Evolutionary conservation across 2,113 vertebrate species (phyloP).

Genomic region (Ursus arctos): DNA sequence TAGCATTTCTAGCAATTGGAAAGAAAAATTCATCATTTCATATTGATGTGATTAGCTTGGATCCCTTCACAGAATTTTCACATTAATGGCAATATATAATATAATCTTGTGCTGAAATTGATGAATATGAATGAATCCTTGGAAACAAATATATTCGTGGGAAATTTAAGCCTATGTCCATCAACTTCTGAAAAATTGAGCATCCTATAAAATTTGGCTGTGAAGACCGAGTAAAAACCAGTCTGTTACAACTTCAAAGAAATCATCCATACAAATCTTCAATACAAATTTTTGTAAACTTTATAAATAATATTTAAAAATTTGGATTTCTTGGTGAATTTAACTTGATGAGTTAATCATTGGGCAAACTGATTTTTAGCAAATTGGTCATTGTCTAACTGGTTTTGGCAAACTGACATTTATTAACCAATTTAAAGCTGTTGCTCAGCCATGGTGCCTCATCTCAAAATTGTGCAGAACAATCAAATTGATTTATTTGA

Average conservation of each 20-base stretch:
- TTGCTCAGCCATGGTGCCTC: not conserved
- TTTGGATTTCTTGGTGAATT: not conserved
- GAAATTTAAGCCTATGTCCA: not conserved
- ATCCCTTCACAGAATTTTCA: not conserved
- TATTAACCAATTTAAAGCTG: not conserved
- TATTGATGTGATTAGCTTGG: not conserved
- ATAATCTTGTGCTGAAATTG: not conserved
- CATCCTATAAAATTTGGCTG: not conserved
- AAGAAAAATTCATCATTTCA: conserved; percentile 20
- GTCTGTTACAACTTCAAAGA: not conserved
- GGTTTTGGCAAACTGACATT: not conserved
- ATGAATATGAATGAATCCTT: not conserved
- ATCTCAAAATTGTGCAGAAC: not conserved
- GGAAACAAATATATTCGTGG: conserved; percentile 9
- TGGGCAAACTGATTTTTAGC: not conserved
- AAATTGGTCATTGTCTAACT: not conserved
- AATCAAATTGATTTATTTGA: not conserved
- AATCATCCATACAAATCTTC: not conserved
- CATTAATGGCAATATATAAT: conserved; percentile 6
- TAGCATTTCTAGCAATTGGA: not conserved
- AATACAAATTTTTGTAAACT: not conserved
- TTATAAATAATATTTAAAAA: not conserved
- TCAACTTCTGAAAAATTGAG: conserved; percentile 38
- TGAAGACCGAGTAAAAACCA: conserved; percentile 1
- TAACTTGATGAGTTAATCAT: not conserved